A percentile compares a stretch with the other conserved stretches of the same genome.
phyloP scores from a whole-genome alignment of 2,888 invertebrate species.

The Eurytoma adleriae region DNA sequence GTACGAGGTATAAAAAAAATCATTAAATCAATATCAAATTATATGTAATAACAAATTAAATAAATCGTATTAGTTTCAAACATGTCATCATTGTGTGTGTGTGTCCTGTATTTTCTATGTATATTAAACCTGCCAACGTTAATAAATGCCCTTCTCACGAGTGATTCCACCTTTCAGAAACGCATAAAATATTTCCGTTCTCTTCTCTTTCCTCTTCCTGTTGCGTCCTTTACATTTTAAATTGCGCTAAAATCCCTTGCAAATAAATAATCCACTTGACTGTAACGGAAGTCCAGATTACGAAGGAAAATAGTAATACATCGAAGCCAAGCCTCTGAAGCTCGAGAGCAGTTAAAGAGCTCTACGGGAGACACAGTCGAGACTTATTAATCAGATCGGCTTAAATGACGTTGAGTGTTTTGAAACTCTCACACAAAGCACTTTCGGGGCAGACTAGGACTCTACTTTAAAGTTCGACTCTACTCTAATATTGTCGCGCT shows the following conservation, averaged over 20 bases:
- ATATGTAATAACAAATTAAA: background rate
- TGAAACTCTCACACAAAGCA: conserved; percentile 26
- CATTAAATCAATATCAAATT: background rate
- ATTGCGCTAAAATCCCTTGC: no score
- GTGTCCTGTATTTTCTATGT: no score
- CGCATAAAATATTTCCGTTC: no score
- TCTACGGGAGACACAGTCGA: conserved; percentile 50
- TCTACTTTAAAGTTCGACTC: conserved; percentile 18
- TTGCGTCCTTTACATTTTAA: no score
- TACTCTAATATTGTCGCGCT: background rate
- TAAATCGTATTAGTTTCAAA: background rate
- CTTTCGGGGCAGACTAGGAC: background rate
- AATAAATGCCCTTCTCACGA: no score
- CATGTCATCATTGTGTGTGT: no score
- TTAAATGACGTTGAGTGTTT: conserved; percentile 6
- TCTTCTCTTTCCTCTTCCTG: no score
- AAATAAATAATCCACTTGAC: no score
- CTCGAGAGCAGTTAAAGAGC: conserved; percentile 53
- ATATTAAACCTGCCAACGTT: no score
- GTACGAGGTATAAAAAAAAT: background rate
- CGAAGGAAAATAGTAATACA: no score
- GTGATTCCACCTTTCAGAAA: no score
- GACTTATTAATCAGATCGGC: background rate
- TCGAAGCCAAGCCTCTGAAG: background rate
- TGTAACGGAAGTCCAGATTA: no score